Percentiles rank a stretch among this genome's conserved stretches.
These are phyloP conservation scores for Pristionchus japonicus DNA, from an alignment of 2,888 invertebrate genomes.

Conservation along the genomic window DNA sequence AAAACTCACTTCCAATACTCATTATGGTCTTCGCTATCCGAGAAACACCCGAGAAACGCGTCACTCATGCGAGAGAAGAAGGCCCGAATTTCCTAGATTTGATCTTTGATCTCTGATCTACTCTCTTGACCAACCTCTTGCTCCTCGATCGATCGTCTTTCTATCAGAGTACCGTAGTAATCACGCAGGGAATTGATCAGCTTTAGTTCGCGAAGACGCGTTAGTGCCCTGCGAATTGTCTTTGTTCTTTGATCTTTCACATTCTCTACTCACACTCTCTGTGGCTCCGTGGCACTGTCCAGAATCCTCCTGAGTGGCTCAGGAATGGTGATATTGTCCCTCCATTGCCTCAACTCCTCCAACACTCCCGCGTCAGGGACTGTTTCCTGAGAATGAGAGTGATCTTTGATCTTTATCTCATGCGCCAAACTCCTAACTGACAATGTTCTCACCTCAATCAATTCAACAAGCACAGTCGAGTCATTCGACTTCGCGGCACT, in stretches of 20 bases:
- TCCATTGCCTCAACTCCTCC: slow-evolving; percentile 30
- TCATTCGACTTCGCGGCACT: slow-evolving; percentile 56
- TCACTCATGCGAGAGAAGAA: slow-evolving; percentile 41
- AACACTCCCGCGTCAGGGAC: not conserved
- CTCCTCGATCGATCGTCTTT: slow-evolving; percentile 13
- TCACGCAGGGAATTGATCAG: slow-evolving; percentile 31
- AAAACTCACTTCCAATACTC: slow-evolving; percentile 37
- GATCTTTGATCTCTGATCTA: not conserved
- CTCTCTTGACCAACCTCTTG: slow-evolving; percentile 23
- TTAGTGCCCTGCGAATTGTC: slow-evolving; percentile 10
- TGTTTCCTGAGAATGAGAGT: slow-evolving; percentile 16
- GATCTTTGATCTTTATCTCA: not conserved
- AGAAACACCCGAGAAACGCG: slow-evolving; percentile 34
- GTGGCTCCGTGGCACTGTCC: slow-evolving; percentile 28
- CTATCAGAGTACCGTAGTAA: slow-evolving; percentile 42
- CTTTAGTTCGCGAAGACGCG: not conserved
- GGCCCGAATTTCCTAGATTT: slow-evolving; percentile 25
- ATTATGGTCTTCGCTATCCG: not conserved
- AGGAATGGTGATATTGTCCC: slow-evolving; percentile 10
- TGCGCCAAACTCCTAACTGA: too few species aligned
- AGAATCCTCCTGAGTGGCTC: not conserved
- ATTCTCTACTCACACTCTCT: slow-evolving; percentile 7
- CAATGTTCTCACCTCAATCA: not conserved
- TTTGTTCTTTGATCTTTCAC: slow-evolving; percentile 42
- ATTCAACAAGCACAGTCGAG: not conserved